phyloP scores from a whole-genome alignment of 1,140 invertebrate genomes.

The Trichonephila clavata region DNA sequence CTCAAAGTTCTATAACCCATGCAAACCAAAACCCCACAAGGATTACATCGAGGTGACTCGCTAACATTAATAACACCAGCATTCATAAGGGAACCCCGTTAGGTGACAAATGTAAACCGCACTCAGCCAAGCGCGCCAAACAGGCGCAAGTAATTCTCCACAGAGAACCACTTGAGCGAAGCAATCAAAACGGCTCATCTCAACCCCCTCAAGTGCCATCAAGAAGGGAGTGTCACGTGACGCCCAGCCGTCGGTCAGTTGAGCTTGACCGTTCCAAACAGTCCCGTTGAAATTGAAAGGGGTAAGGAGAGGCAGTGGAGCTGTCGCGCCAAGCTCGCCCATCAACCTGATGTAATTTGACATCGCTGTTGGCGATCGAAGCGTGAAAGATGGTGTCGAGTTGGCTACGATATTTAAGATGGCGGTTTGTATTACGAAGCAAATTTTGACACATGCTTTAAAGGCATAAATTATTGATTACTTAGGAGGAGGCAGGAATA shows the following conservation, averaged over 20 bases:
- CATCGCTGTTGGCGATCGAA: neutral
- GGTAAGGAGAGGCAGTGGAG: neutral
- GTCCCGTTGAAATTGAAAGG: neutral
- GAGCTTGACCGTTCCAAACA: neutral
- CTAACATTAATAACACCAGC: slow-evolving; percentile 12
- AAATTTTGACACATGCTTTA: no score
- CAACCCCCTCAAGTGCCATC: slow-evolving; percentile 14
- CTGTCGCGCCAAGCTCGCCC: neutral
- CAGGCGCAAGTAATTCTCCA: neutral
- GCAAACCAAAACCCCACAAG: neutral
- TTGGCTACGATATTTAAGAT: neutral
- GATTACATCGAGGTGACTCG: neutral
- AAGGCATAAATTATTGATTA: neutral
- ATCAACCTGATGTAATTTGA: slow-evolving; percentile 17
- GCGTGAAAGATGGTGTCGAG: neutral
- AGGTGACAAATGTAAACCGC: slow-evolving; percentile 12
- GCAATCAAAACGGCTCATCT: slow-evolving; percentile 20
- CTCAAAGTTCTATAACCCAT: neutral
- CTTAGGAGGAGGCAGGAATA: neutral
- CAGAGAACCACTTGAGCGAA: neutral
- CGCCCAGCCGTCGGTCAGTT: neutral
- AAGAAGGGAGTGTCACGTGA: neutral
- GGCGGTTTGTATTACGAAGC: neutral
- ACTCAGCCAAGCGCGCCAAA: slow-evolving; percentile 12
- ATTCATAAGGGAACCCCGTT: neutral